A percentile compares a stretch with the other conserved stretches of the same genome.
phyloP scores from a whole-genome alignment of 2,113 vertebrate species.

The Tragulus kanchil region DNA sequence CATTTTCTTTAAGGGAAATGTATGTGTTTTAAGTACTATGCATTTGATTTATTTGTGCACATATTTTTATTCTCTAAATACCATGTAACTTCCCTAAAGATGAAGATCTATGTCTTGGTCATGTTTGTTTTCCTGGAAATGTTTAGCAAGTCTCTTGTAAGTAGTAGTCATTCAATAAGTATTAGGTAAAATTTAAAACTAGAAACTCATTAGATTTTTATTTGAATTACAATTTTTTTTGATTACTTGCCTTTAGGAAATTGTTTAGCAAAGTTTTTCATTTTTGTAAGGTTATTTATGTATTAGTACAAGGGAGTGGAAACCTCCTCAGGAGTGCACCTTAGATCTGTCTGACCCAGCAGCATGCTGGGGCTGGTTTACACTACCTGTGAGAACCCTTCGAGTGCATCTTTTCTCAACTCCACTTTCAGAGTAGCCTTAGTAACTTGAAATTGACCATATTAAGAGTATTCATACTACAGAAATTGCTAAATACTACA shows the following conservation, averaged over 20 bases:
- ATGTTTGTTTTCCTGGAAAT: neutral
- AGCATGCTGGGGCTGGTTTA: no score
- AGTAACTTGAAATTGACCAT: no score
- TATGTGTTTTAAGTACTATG: neutral
- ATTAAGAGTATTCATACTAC: no score
- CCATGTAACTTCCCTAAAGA: neutral
- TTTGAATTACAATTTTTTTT: conserved; percentile 33
- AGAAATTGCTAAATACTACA: no score
- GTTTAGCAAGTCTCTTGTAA: neutral
- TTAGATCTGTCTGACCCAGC: no score
- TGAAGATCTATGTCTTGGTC: neutral
- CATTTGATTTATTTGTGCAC: neutral
- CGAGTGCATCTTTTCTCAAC: no score
- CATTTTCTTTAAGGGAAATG: neutral
- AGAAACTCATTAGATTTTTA: neutral
- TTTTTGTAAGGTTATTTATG: no score
- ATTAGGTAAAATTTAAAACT: neutral
- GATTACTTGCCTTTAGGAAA: conserved; percentile 12
- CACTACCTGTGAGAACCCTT: no score
- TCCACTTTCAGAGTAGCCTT: no score
- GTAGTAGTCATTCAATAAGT: neutral
- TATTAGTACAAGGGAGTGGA: no score
- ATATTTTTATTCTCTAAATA: neutral
- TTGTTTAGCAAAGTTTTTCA: no score
- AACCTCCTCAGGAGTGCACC: neutral